phyloP scores from a whole-genome alignment of 92 coral and sea anemone genomes.

The Isaurus tuberculatus region DNA sequence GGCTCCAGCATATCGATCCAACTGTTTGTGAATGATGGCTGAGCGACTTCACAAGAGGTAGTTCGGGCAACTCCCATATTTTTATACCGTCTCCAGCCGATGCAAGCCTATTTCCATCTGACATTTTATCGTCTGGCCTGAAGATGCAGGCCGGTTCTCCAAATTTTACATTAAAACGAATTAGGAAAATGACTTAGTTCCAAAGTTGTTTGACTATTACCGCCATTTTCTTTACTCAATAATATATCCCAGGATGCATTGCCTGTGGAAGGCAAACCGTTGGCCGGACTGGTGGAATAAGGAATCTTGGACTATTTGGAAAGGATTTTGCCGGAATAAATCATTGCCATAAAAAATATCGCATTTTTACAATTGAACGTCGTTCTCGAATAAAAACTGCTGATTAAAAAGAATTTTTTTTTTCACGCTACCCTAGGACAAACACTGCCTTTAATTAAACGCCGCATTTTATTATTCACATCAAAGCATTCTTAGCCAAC shows the following conservation, averaged over 20 bases:
- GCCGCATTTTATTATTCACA: too few relatives aligned
- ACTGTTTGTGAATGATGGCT: constrained; percentile 84
- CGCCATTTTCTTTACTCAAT: constrained; percentile 30
- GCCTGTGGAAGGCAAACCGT: constrained; percentile 3
- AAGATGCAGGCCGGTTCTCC: background rate
- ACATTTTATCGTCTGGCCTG: constrained; percentile 67
- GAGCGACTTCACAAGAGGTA: constrained; percentile 71
- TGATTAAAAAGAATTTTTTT: too few relatives aligned
- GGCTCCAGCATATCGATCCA: constrained; percentile 94
- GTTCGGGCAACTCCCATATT: constrained; percentile 91
- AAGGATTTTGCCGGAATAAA: too few relatives aligned
- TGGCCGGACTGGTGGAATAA: background rate
- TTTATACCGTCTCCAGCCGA: constrained; percentile 95
- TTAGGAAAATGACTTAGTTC: background rate
- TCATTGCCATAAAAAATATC: too few relatives aligned
- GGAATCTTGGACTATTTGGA: too few relatives aligned
- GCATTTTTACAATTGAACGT: too few relatives aligned
- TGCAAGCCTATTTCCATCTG: constrained; percentile 80
- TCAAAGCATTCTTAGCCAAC: too few relatives aligned
- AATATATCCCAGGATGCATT: constrained; percentile 36
- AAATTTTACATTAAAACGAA: constrained; percentile 10
- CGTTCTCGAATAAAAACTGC: too few relatives aligned
- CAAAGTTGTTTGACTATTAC: constrained; percentile 5
- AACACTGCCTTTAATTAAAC: too few relatives aligned
- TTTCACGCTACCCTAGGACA: too few relatives aligned